phyloP scores from a whole-genome alignment of 1,140 invertebrate genomes.

The Prorops nasuta region DNA sequence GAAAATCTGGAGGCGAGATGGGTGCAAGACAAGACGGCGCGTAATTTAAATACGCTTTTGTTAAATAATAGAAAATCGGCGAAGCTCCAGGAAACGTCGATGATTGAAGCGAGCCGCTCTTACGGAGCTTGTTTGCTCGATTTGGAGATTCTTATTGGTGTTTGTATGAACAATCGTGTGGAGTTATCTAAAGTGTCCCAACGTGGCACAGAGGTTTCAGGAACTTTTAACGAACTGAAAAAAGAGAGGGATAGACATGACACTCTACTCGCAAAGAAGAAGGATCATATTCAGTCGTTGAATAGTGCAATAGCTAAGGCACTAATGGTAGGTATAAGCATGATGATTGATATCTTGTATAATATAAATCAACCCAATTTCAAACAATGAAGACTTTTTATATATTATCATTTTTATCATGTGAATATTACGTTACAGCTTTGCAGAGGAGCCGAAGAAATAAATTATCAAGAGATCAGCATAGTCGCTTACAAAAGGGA shows the following conservation, averaged over 20 bases:
- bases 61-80: constrained; percentile 50
- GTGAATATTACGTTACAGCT: no score
- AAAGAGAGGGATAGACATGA: constrained; percentile 41
- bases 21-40: constrained; percentile 63
- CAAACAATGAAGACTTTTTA: no score
- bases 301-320: no score
- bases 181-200: no score
- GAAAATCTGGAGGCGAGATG: constrained; percentile 66
- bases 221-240: constrained; percentile 52
- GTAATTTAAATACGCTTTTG: constrained; percentile 53
- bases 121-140: constrained; percentile 62
- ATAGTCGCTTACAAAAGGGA: constrained; percentile 62
- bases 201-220: no score
- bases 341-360: no score
- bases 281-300: no score
- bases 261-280: no score
- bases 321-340: no score
- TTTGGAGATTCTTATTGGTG: constrained; percentile 63
- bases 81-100: constrained; percentile 59
- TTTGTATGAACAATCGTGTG: no score
- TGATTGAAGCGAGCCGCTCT: constrained; percentile 64
- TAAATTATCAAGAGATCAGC: constrained; percentile 58
- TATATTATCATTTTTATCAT: no score
- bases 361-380: no score
- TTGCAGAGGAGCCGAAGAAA: constrained; percentile 46